Conservation (phyloP, 2,113 vertebrate species). For the Gorsachius goisagi region DNA sequence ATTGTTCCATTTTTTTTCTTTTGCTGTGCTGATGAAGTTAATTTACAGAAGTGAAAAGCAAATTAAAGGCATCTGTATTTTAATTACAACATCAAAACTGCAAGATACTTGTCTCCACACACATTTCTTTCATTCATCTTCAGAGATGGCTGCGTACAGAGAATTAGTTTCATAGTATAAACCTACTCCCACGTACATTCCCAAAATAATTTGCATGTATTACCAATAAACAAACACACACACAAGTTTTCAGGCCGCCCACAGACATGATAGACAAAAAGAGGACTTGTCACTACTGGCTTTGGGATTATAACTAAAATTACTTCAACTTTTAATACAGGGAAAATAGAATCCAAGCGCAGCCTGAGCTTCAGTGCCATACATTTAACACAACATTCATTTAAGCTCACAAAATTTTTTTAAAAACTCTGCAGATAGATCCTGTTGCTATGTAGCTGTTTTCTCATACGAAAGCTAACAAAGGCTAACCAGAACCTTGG, state of each 20-base stretch:
- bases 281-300: slow-evolving; percentile 13
- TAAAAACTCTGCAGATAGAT: neutral
- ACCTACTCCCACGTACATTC: slow-evolving; percentile 72
- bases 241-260: slow-evolving; percentile 24
- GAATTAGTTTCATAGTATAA: slow-evolving; percentile 47
- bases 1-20: no score
- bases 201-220: slow-evolving; percentile 69
- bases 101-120: slow-evolving; percentile 15
- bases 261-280: slow-evolving; percentile 43
- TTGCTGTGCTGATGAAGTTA: no score
- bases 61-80: slow-evolving; percentile 32
- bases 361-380: neutral
- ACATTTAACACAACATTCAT: neutral
- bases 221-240: slow-evolving; percentile 36
- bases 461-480: neutral
- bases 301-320: slow-evolving; percentile 20
- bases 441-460: neutral
- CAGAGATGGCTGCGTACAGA: neutral
- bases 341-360: neutral
- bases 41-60: no score
- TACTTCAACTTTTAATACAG: neutral
- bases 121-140: slow-evolving; percentile 49
- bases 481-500: neutral
- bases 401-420: neutral
- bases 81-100: slow-evolving; percentile 14